A percentile compares a stretch with the other conserved stretches of the same genome.
Conservation (phyloP, 1,140 invertebrate species). For the Drosophila elegans region DNA sequence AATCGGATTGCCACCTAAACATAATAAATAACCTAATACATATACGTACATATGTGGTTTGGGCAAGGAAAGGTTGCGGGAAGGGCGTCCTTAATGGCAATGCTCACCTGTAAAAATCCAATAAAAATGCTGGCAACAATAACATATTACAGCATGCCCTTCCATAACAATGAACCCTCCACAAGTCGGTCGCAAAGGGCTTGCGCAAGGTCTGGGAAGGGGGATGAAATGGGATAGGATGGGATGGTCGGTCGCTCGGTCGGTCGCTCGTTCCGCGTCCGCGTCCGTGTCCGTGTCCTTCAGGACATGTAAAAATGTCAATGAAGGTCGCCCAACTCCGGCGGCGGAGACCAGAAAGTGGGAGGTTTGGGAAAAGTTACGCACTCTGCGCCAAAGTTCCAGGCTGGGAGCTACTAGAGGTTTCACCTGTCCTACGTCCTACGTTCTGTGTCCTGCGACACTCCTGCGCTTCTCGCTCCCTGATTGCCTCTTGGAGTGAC, state of each 20-base stretch:
- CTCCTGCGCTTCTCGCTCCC: background rate
- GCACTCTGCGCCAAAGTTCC: constrained; percentile 6
- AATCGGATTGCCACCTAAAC: constrained; percentile 7
- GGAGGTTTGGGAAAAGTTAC: constrained; percentile 11
- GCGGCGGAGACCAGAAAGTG: background rate
- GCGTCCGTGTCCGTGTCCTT: constrained; percentile 30
- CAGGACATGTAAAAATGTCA: constrained; percentile 66
- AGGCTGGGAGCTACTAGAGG: background rate
- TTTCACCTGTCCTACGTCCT: background rate
- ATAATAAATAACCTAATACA: background rate
- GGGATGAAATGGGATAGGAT: background rate
- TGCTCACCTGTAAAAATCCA: constrained; percentile 65
- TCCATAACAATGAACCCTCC: constrained; percentile 53
- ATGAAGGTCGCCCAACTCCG: constrained; percentile 50
- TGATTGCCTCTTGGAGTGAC: constrained; percentile 30
- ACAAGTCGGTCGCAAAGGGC: background rate
- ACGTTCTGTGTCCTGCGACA: background rate
- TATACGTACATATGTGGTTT: constrained; percentile 12
- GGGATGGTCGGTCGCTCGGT: background rate
- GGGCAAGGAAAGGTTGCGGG: background rate
- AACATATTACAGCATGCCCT: constrained; percentile 66
- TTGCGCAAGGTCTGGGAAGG: too few species aligned
- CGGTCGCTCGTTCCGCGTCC: too few species aligned
- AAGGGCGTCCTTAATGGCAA: constrained; percentile 25
- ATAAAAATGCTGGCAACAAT: constrained; percentile 67